Base-by-base conservation (phyloP, 2,797 vertebrate genomes). In the Girardinus metallicus region DNA sequence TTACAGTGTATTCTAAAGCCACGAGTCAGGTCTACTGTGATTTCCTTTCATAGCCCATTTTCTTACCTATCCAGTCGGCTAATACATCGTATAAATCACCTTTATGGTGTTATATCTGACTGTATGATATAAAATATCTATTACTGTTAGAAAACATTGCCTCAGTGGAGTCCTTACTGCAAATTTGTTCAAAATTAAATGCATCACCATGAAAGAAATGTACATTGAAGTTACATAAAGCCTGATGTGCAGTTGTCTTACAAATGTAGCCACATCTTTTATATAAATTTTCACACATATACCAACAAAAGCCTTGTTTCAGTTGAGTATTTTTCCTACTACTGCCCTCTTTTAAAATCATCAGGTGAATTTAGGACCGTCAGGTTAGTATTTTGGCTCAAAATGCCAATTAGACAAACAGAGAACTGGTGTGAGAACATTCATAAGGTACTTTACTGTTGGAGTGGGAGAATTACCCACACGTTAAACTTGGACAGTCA, bases 1-100 rank as follows among this genome's bases (percentile, higher is more conserved):
- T 88, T 85, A 90, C 72, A 78, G 77, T 66, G 57, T 76, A 77
- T 90, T 86, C 85, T 80, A 90, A 89, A 89, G 78, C 89, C 73
- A 55, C 2, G 81, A 88, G 82, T n/a, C 62, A 36, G 78, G 74
- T 85, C 83, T 87, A 66, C 74, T 87, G 87, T 89, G 80, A 92
- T 92, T 85, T 92, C 82, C 80, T 89, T 90, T 89, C 83, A 89
- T 89, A 85, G 82, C 74, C 74, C 23, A 26, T 44, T 39, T 39
- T 74, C 55, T 15, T 74, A 84, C 75, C 47, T 71, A 62, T 79
- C 64, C 13, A 82, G 77, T 64, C 74, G 55, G 71, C 75, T 76
- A 87, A 85, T 89, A 84, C 86, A 77, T 46, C 78, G 11, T 53
- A 80, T 75, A 26, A 80, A 76, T 74, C 29, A 64, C 73, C 80